Percentiles rank a stretch among this genome's conserved stretches.
Conservation (phyloP, 2,888 invertebrate species). For the Drosophila longiperda region DNA sequence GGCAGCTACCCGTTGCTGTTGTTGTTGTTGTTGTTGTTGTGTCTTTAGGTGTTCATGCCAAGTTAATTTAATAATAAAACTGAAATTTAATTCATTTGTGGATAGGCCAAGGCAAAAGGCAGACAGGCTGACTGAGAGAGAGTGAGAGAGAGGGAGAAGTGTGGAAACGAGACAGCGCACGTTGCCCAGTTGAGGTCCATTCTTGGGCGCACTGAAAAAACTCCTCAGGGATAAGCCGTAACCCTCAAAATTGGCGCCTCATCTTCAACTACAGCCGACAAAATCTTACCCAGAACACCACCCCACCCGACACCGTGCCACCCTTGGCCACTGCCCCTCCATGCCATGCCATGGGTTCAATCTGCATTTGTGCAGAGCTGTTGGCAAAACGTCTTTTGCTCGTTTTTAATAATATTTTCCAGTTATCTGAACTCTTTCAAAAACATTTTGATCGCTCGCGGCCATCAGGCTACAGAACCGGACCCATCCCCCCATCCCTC, state of each 20-base stretch:
- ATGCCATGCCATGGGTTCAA: neutral
- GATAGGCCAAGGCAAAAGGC: slow-evolving; percentile 67
- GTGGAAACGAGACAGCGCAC: neutral
- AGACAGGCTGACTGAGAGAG: neutral
- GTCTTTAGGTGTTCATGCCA: slow-evolving; percentile 83
- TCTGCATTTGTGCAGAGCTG: slow-evolving; percentile 20
- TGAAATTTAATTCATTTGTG: slow-evolving; percentile 84
- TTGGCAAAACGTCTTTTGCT: slow-evolving; percentile 52
- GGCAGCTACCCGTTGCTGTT: slow-evolving; percentile 27
- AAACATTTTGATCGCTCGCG: slow-evolving; percentile 48
- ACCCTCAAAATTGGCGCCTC: slow-evolving; percentile 55
- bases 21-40: slow-evolving; percentile 58
- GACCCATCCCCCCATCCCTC: neutral
- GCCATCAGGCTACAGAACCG: slow-evolving; percentile 12
- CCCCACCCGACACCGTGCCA: neutral
- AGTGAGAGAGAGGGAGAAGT: neutral
- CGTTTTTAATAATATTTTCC: slow-evolving; percentile 79
- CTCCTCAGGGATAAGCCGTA: slow-evolving; percentile 70
- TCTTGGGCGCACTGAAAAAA: slow-evolving; percentile 46
- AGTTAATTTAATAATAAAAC: slow-evolving; percentile 84
- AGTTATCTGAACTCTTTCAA: slow-evolving; percentile 81
- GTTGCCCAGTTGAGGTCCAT: slow-evolving; percentile 32
- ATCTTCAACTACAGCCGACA: slow-evolving; percentile 16
- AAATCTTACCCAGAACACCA: neutral
- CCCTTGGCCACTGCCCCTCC: slow-evolving; percentile 5